Evolutionary conservation across 2,797 vertebrate species (phyloP).

Genomic region (Huso huso): DNA sequence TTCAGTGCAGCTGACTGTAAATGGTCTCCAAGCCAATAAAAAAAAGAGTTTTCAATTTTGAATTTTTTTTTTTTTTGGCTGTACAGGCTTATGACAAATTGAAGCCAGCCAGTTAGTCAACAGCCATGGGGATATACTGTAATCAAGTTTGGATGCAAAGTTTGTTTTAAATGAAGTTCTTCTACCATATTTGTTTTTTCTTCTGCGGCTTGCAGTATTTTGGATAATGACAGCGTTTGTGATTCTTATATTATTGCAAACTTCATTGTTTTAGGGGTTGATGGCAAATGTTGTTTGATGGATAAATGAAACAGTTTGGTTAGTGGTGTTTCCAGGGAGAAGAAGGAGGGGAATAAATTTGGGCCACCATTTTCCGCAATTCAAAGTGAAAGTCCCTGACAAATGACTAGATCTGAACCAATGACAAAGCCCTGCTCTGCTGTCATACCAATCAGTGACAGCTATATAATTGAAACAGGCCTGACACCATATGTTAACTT

Average conservation of each 20-base stretch:
- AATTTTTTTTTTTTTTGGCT: constrained; percentile 27
- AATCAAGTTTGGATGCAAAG: constrained; percentile 54
- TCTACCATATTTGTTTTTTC: constrained; percentile 24
- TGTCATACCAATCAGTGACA: too few relatives aligned
- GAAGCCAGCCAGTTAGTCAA: constrained; percentile 26
- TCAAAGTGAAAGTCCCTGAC: not conserved
- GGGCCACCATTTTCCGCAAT: not conserved
- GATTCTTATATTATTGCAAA: constrained; percentile 17
- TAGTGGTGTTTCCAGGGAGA: constrained; percentile 22
- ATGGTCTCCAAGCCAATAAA: constrained; percentile 22
- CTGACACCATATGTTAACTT: too few relatives aligned
- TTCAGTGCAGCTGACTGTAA: constrained; percentile 18
- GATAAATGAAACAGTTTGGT: not conserved
- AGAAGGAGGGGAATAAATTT: constrained; percentile 25
- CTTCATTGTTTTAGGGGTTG: constrained; percentile 9
- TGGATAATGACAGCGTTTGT: constrained; percentile 37
- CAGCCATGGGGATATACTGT: constrained; percentile 47
- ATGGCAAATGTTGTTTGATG: not conserved
- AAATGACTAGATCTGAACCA: not conserved
- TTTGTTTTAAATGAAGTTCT: constrained; percentile 56
- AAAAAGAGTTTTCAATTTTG: constrained; percentile 29
- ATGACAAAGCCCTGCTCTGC: too few relatives aligned
- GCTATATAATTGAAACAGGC: too few relatives aligned
- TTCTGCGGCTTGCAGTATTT: constrained; percentile 36
- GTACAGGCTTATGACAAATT: constrained; percentile 26